phyloP scores from a whole-genome alignment of 2,888 invertebrate genomes.

The Cryptocephalus moraei region DNA sequence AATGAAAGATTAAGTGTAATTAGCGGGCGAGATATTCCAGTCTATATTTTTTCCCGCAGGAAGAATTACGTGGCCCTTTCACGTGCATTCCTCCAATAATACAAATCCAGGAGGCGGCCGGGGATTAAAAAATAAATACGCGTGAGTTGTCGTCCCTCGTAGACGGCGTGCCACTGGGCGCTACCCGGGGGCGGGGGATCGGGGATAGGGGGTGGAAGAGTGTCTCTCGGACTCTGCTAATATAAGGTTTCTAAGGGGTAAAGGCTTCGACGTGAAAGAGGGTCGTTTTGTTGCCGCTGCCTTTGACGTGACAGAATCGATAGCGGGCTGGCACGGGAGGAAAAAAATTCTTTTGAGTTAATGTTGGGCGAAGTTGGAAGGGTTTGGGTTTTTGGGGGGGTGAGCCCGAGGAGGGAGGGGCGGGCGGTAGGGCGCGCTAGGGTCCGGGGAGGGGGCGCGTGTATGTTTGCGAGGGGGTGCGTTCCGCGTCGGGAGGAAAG shows the following conservation, averaged over 20 bases:
- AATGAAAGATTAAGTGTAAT: too few relatives aligned
- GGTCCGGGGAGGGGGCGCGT: conserved; percentile 1
- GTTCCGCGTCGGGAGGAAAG: too few relatives aligned
- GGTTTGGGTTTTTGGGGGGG: conserved; percentile 1
- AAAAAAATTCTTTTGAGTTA: conserved; percentile 9
- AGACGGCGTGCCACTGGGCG: conserved; percentile 1
- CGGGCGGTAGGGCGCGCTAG: conserved; percentile 3
- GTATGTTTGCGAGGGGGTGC: too few relatives aligned
- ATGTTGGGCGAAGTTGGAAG: not conserved
- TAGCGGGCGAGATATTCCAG: too few relatives aligned
- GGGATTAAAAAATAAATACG: too few relatives aligned
- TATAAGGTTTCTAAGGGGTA: conserved; percentile 25
- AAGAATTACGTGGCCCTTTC: too few relatives aligned
- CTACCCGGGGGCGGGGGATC: not conserved
- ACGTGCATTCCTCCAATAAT: too few relatives aligned
- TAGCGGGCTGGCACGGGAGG: conserved; percentile 6
- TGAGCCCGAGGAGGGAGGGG: conserved; percentile 2
- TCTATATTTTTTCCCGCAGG: too few relatives aligned
- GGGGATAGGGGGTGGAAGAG: not conserved
- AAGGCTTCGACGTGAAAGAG: conserved; percentile 21
- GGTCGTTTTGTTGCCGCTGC: conserved; percentile 11
- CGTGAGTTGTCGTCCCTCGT: too few relatives aligned
- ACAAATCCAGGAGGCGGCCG: too few relatives aligned
- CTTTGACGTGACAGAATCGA: conserved; percentile 12
- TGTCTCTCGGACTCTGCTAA: conserved; percentile 11